Evolutionary conservation across 2,113 vertebrate genomes (phyloP).

Genomic region (Cebus imitator): DNA sequence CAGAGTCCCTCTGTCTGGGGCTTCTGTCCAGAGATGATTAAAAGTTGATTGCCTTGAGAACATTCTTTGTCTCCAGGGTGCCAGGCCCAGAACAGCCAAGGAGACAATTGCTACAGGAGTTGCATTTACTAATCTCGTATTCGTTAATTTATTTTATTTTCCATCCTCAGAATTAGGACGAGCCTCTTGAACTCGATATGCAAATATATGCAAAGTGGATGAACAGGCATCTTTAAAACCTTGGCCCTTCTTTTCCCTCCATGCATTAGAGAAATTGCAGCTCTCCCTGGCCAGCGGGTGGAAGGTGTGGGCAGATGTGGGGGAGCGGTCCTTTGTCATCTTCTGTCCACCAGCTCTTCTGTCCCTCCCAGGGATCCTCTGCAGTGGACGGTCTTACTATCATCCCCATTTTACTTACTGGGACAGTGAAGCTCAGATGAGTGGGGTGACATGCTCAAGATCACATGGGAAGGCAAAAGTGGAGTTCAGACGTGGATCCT

Average conservation of each 20-base stretch:
- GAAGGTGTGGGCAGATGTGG: background rate
- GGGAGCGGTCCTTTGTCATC: background rate
- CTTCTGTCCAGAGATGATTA: background rate
- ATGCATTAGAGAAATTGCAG: slow-evolving; percentile 49
- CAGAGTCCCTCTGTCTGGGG: background rate
- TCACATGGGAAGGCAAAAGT: background rate
- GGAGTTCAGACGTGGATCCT: background rate
- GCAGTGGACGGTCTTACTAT: too few species aligned
- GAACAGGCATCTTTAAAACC: slow-evolving; percentile 68
- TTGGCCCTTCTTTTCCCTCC: background rate
- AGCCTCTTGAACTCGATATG: slow-evolving; percentile 77
- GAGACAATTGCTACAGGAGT: slow-evolving; percentile 65
- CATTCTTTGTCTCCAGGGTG: slow-evolving; percentile 50
- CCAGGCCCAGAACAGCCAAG: slow-evolving; percentile 55
- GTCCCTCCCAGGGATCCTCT: background rate
- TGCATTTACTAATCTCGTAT: slow-evolving; percentile 66
- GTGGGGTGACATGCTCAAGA: background rate
- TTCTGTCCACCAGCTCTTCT: background rate
- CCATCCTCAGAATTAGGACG: slow-evolving; percentile 71
- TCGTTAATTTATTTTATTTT: slow-evolving; percentile 78
- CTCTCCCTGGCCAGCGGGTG: background rate
- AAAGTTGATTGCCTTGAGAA: slow-evolving; percentile 45
- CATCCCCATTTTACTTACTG: background rate
- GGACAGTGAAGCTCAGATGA: background rate
- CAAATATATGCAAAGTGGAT: slow-evolving; percentile 79